A percentile compares a stretch with the other conserved stretches of the same genome.
Evolutionary conservation across 1,140 invertebrate species (phyloP).

Genomic region (Anthonomus grandis): DNA sequence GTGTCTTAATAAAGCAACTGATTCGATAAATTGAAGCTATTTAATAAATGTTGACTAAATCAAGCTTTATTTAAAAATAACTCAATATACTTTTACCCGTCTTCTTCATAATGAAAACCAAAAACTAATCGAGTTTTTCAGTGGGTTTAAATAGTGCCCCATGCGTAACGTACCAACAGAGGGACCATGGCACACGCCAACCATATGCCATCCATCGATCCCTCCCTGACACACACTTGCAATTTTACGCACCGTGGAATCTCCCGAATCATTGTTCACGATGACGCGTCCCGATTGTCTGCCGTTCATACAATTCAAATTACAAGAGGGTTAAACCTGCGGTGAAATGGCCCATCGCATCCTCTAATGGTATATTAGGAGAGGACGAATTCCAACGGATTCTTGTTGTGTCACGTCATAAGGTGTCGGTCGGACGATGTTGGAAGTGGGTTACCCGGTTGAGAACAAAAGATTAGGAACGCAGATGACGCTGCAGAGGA

Average conservation of each 20-base stretch:
- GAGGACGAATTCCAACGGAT: neutral
- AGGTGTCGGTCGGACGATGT: no score
- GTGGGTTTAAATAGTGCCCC: no score
- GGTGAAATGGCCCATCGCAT: slow-evolving; percentile 21
- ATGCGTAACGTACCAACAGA: no score
- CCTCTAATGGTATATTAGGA: slow-evolving; percentile 5
- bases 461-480: neutral
- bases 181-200: slow-evolving; percentile 29
- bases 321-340: slow-evolving; percentile 21
- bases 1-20: no score
- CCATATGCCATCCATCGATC: slow-evolving; percentile 26
- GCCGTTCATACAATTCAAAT: slow-evolving; percentile 20
- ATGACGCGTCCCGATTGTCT: slow-evolving; percentile 19
- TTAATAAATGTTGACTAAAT: no score
- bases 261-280: slow-evolving; percentile 17
- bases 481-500: slow-evolving; percentile 5
- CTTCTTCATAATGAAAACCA: no score
- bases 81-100: no score
- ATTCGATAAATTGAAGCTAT: no score
- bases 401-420: no score
- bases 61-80: no score
- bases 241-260: slow-evolving; percentile 34
- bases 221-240: slow-evolving; percentile 24
- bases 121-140: no score
- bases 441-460: neutral